These are phyloP conservation scores for Eretmochelys imbricata DNA, from an alignment of 2,113 vertebrate species.

Conservation along the genomic window DNA sequence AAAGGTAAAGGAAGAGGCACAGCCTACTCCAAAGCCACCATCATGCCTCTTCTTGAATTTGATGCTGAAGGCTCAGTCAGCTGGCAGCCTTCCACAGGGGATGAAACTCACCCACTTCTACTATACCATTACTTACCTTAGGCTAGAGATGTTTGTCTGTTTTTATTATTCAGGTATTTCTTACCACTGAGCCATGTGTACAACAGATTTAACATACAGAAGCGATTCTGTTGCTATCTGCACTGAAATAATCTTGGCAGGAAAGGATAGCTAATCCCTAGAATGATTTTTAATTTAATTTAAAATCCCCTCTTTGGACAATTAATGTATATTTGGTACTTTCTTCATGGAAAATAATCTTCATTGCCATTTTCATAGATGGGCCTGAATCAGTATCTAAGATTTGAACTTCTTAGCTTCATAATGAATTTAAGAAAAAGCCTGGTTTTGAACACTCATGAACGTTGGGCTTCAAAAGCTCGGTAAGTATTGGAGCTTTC, in stretches of 20 bases:
- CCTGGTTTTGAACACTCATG: neutral
- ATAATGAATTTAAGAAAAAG: neutral
- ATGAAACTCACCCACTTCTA: constrained; percentile 13
- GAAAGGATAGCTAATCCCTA: neutral
- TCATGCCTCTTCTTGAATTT: neutral
- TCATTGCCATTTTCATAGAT: constrained; percentile 15
- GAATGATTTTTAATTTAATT: constrained; percentile 32
- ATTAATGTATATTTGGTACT: neutral
- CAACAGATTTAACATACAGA: constrained; percentile 68
- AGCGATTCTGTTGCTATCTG: constrained; percentile 55
- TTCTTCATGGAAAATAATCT: constrained; percentile 1
- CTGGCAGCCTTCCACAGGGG: constrained; percentile 67
- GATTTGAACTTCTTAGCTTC: neutral
- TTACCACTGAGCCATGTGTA: constrained; percentile 77
- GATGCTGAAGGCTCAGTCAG: constrained; percentile 39
- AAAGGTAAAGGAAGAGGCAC: neutral
- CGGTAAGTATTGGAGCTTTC: neutral
- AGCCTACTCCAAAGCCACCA: neutral
- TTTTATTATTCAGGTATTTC: constrained; percentile 72
- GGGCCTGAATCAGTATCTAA: neutral
- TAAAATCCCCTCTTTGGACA: constrained; percentile 48
- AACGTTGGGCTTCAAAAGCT: constrained; percentile 10
- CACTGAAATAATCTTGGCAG: constrained; percentile 57
- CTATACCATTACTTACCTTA: constrained; percentile 37
- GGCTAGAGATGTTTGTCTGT: constrained; percentile 70